Conservation (phyloP, 2,113 vertebrate species). For the Todiramphus saurophagus region DNA sequence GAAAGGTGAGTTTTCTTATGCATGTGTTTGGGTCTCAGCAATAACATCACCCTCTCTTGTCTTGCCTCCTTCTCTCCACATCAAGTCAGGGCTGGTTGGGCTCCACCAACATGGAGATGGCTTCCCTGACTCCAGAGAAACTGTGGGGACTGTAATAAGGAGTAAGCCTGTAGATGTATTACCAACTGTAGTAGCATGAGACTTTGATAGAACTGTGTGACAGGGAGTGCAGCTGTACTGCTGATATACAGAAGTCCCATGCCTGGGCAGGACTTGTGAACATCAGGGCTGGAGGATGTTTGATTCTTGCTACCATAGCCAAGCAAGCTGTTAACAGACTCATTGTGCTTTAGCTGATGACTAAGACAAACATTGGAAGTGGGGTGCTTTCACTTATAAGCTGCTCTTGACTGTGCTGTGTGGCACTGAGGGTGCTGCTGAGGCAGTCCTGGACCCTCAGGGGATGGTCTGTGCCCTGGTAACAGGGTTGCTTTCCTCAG, state of each 20-base stretch:
- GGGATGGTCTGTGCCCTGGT: rapidly evolving
- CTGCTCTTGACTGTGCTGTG: rapidly evolving
- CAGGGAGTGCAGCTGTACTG: neutral
- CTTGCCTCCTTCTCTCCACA: neutral
- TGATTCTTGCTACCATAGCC: slow-evolving; percentile 1
- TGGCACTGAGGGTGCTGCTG: neutral
- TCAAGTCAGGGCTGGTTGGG: neutral
- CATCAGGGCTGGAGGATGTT: slow-evolving; percentile 6
- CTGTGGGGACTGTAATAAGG: neutral
- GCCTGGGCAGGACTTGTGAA: neutral
- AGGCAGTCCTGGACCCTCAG: neutral
- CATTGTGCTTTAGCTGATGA: neutral
- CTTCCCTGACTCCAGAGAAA: neutral
- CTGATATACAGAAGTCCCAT: neutral
- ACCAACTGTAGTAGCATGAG: neutral
- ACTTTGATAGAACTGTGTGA: neutral
- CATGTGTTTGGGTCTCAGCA: neutral
- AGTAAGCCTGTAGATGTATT: neutral
- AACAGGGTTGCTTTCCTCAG: neutral
- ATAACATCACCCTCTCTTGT: rapidly evolving
- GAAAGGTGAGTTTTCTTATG: neutral
- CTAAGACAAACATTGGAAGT: slow-evolving; percentile 31
- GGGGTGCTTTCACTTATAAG: neutral
- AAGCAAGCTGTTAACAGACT: slow-evolving; percentile 24
- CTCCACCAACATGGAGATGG: neutral